Percentiles rank a stretch among this genome's conserved stretches.
These are phyloP conservation scores for Parnassius apollo DNA, from an alignment of 2,888 invertebrate genomes.

Conservation along the genomic window DNA sequence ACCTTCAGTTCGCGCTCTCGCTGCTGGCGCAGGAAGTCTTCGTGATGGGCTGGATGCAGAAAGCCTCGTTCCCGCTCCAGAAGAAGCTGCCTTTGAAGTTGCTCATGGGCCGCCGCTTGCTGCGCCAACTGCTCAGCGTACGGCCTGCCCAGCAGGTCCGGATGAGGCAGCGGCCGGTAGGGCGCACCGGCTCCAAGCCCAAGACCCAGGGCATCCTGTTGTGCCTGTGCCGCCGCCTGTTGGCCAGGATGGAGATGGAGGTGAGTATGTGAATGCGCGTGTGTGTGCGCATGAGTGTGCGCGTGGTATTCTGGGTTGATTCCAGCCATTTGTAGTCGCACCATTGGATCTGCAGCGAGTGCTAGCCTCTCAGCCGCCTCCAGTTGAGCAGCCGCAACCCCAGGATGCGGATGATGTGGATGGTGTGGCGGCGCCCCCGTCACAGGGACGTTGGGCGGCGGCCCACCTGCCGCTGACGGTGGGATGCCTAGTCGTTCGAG, in stretches of 20 bases:
- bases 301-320: constrained; percentile 94
- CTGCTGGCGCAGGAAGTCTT: constrained; percentile 86
- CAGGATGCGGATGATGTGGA: constrained; percentile 79
- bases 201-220: constrained; percentile 83
- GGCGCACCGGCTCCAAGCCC: constrained; percentile 72
- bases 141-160: constrained; percentile 89
- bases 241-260: constrained; percentile 89
- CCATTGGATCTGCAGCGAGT: constrained; percentile 94
- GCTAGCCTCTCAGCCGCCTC: constrained; percentile 90
- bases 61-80: constrained; percentile 89
- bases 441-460: constrained; percentile 69
- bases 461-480: constrained; percentile 78
- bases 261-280: constrained; percentile 94
- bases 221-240: constrained; percentile 83
- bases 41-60: constrained; percentile 80
- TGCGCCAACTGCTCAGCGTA: constrained; percentile 91
- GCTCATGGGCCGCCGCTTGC: constrained; percentile 91
- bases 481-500: constrained; percentile 91
- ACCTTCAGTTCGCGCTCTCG: constrained; percentile 92
- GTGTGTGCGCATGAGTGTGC: constrained; percentile 95
- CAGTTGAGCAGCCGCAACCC: constrained; percentile 82
- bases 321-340: constrained; percentile 95
- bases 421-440: constrained; percentile 80
- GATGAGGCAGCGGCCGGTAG: constrained; percentile 86
- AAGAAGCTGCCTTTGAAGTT: constrained; percentile 91